These are phyloP conservation scores for Pollenia angustigena DNA, from an alignment of 2,888 invertebrate species.

Conservation along the genomic window DNA sequence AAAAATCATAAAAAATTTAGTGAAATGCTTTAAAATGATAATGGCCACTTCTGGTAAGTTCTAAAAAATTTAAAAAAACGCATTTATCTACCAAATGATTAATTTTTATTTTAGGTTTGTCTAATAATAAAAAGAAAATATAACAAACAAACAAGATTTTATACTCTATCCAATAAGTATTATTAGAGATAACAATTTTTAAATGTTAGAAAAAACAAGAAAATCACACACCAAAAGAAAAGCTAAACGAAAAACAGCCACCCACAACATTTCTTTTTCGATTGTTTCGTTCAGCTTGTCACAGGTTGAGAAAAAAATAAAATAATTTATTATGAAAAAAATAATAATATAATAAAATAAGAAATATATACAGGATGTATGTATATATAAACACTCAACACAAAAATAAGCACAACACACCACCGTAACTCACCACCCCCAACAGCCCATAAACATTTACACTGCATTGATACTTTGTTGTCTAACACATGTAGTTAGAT, in stretches of 20 bases:
- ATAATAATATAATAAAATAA: background rate
- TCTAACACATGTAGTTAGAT: constrained; percentile 56
- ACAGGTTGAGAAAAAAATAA: constrained; percentile 22
- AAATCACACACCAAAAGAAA: constrained; percentile 23
- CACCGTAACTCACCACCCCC: background rate
- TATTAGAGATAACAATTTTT: constrained; percentile 47
- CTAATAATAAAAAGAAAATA: constrained; percentile 1
- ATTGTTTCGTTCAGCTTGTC: constrained; percentile 19
- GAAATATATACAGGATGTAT: constrained; percentile 32
- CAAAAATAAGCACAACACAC: background rate
- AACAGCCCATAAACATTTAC: constrained; percentile 24
- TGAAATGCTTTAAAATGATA: constrained; percentile 41
- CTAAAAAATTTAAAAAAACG: constrained; percentile 20
- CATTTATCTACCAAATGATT: constrained; percentile 50
- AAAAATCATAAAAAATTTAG: constrained; percentile 26
- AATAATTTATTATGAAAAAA: background rate
- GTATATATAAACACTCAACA: constrained; percentile 17
- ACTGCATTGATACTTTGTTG: constrained; percentile 57
- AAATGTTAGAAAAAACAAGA: constrained; percentile 11
- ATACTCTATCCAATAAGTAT: constrained; percentile 7
- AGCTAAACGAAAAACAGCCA: constrained; percentile 31
- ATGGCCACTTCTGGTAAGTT: constrained; percentile 68
- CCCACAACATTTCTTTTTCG: constrained; percentile 28
- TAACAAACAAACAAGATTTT: constrained; percentile 22
- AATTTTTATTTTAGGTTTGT: constrained; percentile 70